Evolutionary conservation across 2,797 vertebrate species (phyloP), one percentile per base, ranked within the genome.

Genomic region (Merluccius polli): DNA sequence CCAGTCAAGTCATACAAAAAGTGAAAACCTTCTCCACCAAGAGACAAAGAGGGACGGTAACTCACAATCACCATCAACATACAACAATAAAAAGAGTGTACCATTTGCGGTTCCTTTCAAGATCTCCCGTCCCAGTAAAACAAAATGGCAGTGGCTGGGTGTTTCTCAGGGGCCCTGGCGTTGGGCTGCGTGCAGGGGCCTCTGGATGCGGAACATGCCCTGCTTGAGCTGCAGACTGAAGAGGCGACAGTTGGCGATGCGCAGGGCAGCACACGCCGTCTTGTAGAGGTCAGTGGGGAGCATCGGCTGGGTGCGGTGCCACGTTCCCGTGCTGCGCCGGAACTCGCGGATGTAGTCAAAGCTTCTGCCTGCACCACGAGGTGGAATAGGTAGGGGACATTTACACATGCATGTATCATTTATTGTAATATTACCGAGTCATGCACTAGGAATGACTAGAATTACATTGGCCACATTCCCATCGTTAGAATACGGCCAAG

Each of bases 311-410:
- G 96, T 98, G 85, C 94, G 95, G 69, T 98, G 96, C 98, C 98
- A 99, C 1, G 96, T 96, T 1, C 98, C 97, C 0, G 96, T 96
- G 93, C 96, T 98, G 67, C 98, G 95, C 32, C 97, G 96, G 70
- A 99, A 99, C 81, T 99, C 98, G 1, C 97, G 94, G 7, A 99
- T 97, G 3, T 98, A 99, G 92, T 99, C 97, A 0, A 98, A 99
- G 86, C 90, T 97, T 9, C 95, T 94, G 77, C 98, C 98, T 99
- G 84, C 11, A 59, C 31, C 2, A 63, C 29, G 16, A 24, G 32
- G 18, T 4, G 32, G 48, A 69, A 4, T 52, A 52, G 12, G 15
- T 2, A 68, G 48, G 0, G 5, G 3, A 59, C 24, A 59, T 9
- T 59, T 6, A 59, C 8, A 52, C 48, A 18, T 59, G 7, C 24